These are phyloP conservation scores for Neosilurus mollespiculum DNA, from an alignment of 2,797 vertebrate species.

Conservation along the genomic window DNA sequence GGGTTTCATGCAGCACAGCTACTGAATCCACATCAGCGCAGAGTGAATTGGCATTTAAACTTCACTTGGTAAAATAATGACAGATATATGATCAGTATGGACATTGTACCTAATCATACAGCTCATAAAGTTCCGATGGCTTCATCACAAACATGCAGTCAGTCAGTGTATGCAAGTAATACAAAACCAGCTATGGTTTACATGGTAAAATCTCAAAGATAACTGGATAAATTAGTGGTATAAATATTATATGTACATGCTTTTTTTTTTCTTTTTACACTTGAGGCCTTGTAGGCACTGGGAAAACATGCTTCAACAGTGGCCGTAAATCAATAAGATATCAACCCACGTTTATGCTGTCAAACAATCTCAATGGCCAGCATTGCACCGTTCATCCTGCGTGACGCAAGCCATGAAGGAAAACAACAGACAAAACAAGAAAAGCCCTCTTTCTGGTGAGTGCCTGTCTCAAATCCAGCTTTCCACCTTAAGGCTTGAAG, in stretches of 20 bases:
- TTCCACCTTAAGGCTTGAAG: constrained; percentile 20
- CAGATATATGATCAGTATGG: constrained; percentile 22
- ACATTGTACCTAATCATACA: constrained; percentile 30
- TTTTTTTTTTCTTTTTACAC: constrained; percentile 44
- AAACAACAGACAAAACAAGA: not conserved
- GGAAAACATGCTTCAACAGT: constrained; percentile 42
- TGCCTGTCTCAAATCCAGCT: constrained; percentile 21
- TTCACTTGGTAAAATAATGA: constrained; percentile 35
- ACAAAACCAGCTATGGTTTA: constrained; percentile 49
- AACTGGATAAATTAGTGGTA: constrained; percentile 61
- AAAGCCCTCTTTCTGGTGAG: constrained; percentile 20
- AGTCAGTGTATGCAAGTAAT: constrained; percentile 50
- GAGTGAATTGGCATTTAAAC: constrained; percentile 28
- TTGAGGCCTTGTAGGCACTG: constrained; percentile 15
- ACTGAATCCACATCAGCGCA: constrained; percentile 19
- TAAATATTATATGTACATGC: constrained; percentile 64
- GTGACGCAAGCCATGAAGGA: constrained; percentile 5
- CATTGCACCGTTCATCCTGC: constrained; percentile 48
- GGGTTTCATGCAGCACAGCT: constrained; percentile 29
- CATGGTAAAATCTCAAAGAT: constrained; percentile 53
- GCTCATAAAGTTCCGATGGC: constrained; percentile 38
- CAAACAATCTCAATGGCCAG: constrained; percentile 53
- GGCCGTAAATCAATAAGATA: constrained; percentile 12
- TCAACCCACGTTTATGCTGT: constrained; percentile 39
- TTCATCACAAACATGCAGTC: constrained; percentile 54